phyloP scores from a whole-genome alignment of 2,888 invertebrate genomes.

The Notodonta dromedarius region DNA sequence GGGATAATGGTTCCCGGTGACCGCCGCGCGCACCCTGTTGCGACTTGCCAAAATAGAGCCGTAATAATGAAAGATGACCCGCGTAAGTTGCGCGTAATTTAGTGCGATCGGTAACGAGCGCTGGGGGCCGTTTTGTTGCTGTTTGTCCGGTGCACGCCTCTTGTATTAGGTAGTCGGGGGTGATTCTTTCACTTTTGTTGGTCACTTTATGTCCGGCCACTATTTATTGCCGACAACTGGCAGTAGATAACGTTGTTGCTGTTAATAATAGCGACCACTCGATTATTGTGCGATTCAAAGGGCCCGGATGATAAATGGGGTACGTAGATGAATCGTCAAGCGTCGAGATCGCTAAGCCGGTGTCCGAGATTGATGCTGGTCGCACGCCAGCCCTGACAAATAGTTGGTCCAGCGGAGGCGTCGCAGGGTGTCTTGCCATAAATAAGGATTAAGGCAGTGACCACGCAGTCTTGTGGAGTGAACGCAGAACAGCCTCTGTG shows the following conservation, averaged over 20 bases:
- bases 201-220: constrained; percentile 65
- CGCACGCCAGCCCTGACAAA: constrained; percentile 71
- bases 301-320: constrained; percentile 49
- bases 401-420: constrained; percentile 77
- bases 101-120: constrained; percentile 70
- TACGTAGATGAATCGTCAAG: constrained; percentile 49
- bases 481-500: constrained; percentile 62
- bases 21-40: constrained; percentile 75
- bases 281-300: constrained; percentile 48
- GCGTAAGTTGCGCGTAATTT: constrained; percentile 77
- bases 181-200: constrained; percentile 77
- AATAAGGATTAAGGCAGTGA: constrained; percentile 81
- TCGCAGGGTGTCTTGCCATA: constrained; percentile 80
- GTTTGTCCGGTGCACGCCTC: constrained; percentile 66
- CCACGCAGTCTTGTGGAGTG: constrained; percentile 77
- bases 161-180: constrained; percentile 61
- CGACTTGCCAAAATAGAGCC: constrained; percentile 82
- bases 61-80: constrained; percentile 80
- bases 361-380: constrained; percentile 75
- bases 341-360: constrained; percentile 61
- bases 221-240: constrained; percentile 63
- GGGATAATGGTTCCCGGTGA: constrained; percentile 70
- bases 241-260: constrained; percentile 60
- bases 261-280: constrained; percentile 54
- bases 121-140: constrained; percentile 56